Conservation (phyloP, 2,888 invertebrate genomes). For the Drosophila macrothrix region DNA sequence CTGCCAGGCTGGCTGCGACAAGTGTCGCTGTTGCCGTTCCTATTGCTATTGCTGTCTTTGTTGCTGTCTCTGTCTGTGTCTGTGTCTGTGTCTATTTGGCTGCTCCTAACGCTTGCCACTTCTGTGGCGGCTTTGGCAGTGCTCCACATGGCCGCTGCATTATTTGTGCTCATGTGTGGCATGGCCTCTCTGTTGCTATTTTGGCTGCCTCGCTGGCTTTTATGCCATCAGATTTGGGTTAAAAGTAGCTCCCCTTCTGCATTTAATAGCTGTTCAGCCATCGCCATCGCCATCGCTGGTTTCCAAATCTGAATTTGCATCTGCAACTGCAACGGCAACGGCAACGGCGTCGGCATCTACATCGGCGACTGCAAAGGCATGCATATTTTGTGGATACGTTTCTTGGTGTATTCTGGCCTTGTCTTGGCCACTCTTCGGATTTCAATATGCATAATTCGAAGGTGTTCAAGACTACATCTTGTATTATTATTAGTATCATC, state of each 20-base stretch:
- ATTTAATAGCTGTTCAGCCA: conserved; percentile 73
- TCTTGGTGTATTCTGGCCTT: conserved; percentile 9
- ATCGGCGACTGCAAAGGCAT: conserved; percentile 11
- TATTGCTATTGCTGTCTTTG: conserved; percentile 3
- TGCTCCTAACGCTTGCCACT: conserved; percentile 31
- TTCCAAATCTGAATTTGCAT: conserved; percentile 26
- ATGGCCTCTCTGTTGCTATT: conserved; percentile 37
- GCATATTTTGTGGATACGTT: conserved; percentile 21
- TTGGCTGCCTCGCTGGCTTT: conserved; percentile 56
- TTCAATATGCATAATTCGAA: conserved; percentile 39
- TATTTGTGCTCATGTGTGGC: conserved; percentile 75
- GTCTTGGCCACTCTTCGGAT: conserved; percentile 7
- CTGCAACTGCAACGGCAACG: conserved; percentile 23
- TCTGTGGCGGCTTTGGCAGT: conserved; percentile 65
- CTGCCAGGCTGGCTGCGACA: conserved; percentile 66
- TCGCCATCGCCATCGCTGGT: conserved; percentile 37
- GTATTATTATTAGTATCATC: conserved; percentile 6
- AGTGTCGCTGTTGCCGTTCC: conserved; percentile 46
- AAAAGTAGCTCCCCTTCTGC: conserved; percentile 78
- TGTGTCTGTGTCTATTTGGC: not conserved
- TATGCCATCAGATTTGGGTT: conserved; percentile 79
- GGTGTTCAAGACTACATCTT: conserved; percentile 1
- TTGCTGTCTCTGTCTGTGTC: conserved; percentile 1
- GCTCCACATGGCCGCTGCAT: conserved; percentile 74
- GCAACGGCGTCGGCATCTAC: conserved; percentile 17